phyloP scores from a whole-genome alignment of 2,888 invertebrate genomes.

The Agonopterix subpropinquella region DNA sequence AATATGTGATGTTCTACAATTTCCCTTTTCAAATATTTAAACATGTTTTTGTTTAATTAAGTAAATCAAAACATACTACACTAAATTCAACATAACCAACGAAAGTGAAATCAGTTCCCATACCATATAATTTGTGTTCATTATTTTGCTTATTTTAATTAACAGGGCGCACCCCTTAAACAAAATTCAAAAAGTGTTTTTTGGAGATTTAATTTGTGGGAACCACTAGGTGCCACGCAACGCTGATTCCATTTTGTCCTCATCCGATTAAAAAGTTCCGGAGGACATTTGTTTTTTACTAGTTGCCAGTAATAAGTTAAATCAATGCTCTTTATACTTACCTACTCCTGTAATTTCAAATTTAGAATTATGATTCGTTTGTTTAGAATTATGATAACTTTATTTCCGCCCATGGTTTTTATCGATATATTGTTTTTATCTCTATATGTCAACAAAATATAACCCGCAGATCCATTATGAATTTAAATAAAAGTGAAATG shows the following conservation, averaged over 20 bases:
- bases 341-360: too few relatives aligned
- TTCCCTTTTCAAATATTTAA: too few relatives aligned
- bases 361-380: too few relatives aligned
- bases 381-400: too few relatives aligned
- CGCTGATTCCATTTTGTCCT: conserved; percentile 33
- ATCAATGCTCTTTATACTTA: too few relatives aligned
- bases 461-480: too few relatives aligned
- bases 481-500: too few relatives aligned
- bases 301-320: conserved; percentile 2
- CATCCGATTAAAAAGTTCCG: conserved; percentile 31
- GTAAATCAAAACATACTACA: background rate
- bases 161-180: conserved; percentile 39
- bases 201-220: conserved; percentile 65
- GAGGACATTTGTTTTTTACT: conserved; percentile 19
- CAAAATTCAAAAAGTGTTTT: conserved; percentile 40
- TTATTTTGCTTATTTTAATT: conserved; percentile 66
- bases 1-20: too few relatives aligned
- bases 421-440: too few relatives aligned
- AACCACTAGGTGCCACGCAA: conserved; percentile 48
- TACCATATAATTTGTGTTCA: conserved; percentile 40
- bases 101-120: conserved; percentile 55
- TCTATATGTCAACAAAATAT: too few relatives aligned
- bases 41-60: too few relatives aligned
- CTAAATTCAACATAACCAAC: conserved; percentile 14
- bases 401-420: too few relatives aligned